Base-by-base conservation (phyloP, 2,113 vertebrate genomes). In the Riparia riparia region DNA sequence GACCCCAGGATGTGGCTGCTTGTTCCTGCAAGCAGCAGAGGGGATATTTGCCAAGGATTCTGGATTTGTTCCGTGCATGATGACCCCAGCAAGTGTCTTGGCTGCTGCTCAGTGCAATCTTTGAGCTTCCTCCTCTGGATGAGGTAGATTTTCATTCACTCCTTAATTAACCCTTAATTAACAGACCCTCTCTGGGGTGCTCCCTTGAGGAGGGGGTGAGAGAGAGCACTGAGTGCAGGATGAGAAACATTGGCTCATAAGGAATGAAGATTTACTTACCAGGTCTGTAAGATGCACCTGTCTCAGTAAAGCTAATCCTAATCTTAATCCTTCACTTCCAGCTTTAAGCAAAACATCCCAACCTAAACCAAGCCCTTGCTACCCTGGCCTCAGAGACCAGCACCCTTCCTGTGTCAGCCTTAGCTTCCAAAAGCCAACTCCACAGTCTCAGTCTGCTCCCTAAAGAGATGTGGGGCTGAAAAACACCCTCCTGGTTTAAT, bases 31-130 rank as follows among this genome's bases (percentile, higher is more conserved):
- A 42, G 82, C 54, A 79, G 34, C 24, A 61, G 13, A 81, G 28
- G 19, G 19, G 64, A 29, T 7, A 2, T 84, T 78, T 90, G 57
- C 54, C 45, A 29, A 12, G 15, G 26, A 41, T 69, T 12, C 14
- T 89, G 58, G 41, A 28, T 90, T 81, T 91, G 15, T 21, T 91
- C 2, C 34, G 76, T 51, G 17, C 32, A 7, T 8, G 24, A 24
- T 1, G 2, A 19, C 26, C 9, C 5, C 60, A 42, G 4, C 14
- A 50, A 8, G 58, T 58, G 44, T 82, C 57, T 61, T 89, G 32
- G 37, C 4, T 0, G 0, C 66, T 72, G 63, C 77, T 81, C 24
- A 65, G 84, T 5, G 2, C 68, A 83, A 11, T 15, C 50, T 77
- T 82, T 49, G n/a, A 39, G 32, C 39, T 72, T 89, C 56, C 12